Evolutionary conservation across 2,888 invertebrate species (phyloP), one percentile per base, ranked within the genome.

Genomic region (Drosophila neotestacea): DNA sequence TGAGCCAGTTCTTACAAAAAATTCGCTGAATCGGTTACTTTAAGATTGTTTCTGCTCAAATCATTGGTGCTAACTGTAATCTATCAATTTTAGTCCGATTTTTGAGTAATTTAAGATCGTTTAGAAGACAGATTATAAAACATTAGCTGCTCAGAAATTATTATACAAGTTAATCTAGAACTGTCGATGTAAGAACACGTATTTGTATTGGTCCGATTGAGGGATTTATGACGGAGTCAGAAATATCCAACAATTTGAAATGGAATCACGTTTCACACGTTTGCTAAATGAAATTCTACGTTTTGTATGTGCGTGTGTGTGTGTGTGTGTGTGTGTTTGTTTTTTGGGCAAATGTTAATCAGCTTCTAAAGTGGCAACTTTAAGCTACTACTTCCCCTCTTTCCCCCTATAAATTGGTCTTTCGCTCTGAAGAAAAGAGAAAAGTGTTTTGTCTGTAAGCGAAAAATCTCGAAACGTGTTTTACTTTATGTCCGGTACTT

Each of bases 401-500:
- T 13, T 0, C 13, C 10, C 32, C 4, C 10, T 16, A 2, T 6
- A 16, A 13, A 10, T 10, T 30, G 3, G 9, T 30, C 13, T 11
- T 7, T 9, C n/a, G 28, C 16, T 47, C 55, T 36, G 36, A 16
- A 34, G 16, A 68, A 74, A 75, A 74, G 75, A 74, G 75, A 74
- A 74, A 72, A 72, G 67, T 50, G 52, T 62, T 54, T 58, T 51
- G 75, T 70, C 58, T 44, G 66, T 28, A 28, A 65, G 48, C 56
- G 32, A 70, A 70, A 51, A 70, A 51, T 34, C 54, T n/a, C 42
- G 32, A 83, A 83, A 83, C 83, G 79, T 84, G 83, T 83, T 83
- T 83, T 55, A 66, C 70, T 71, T 60, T 48, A 71, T 77, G 81
- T 86, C 84, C 81, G 86, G 84, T 81, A 73, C 77, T 83, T 78